Evolutionary conservation across 1,140 invertebrate genomes (phyloP).

Genomic region (Pogonomyrmex barbatus): DNA sequence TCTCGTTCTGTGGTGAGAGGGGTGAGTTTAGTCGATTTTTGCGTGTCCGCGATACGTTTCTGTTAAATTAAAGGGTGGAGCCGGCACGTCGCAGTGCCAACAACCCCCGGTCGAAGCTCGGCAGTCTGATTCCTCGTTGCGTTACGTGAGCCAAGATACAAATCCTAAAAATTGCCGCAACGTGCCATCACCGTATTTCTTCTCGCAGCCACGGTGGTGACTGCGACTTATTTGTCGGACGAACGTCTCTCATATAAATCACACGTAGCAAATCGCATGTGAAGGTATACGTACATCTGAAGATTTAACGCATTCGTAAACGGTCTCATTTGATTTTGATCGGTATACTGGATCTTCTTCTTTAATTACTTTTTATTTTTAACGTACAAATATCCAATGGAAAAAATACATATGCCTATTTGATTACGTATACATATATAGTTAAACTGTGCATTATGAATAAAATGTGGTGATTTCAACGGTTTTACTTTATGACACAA

Average conservation of each 20-base stretch:
- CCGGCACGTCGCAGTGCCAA: constrained; percentile 60
- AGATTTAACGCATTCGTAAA: background rate
- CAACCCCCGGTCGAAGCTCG: constrained; percentile 57
- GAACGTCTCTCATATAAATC: background rate
- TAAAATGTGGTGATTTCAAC: constrained; percentile 22
- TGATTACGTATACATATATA: background rate
- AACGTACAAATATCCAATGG: background rate
- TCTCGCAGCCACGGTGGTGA: background rate
- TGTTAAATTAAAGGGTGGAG: background rate
- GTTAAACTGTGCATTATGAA: background rate
- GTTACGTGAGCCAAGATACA: constrained; percentile 63
- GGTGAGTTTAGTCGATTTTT: background rate
- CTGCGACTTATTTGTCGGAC: constrained; percentile 53
- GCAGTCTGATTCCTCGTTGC: constrained; percentile 18
- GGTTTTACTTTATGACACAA: background rate
- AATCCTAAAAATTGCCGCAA: constrained; percentile 11
- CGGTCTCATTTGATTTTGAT: background rate
- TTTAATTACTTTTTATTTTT: background rate
- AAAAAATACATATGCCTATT: background rate
- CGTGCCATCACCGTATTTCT: constrained; percentile 53
- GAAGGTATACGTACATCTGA: background rate
- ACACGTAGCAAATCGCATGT: background rate
- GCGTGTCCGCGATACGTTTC: constrained; percentile 17
- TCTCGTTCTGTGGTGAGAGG: background rate
- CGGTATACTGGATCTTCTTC: background rate